Conservation (phyloP, 2,888 invertebrate genomes). For the Anodontia alba region DNA sequence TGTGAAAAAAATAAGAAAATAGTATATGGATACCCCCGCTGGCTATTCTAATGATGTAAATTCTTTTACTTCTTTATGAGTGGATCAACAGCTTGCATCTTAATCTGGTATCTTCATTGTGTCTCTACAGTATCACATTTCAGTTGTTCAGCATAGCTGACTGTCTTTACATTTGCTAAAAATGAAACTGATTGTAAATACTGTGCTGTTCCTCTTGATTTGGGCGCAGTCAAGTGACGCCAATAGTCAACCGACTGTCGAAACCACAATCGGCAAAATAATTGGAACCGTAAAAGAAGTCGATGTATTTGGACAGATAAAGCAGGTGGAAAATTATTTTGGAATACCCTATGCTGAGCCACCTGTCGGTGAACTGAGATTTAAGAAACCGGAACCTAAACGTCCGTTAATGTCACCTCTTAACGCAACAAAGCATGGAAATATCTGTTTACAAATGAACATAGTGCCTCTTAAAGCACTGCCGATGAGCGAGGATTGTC, state of each 20-base stretch:
- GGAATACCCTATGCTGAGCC: conserved; percentile 14
- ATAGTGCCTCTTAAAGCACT: neutral
- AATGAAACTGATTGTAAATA: no score
- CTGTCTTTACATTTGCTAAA: no score
- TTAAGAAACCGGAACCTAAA: neutral
- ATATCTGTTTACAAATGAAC: neutral
- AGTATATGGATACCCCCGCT: no score
- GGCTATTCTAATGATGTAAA: no score
- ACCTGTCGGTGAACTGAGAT: neutral
- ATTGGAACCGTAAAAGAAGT: neutral
- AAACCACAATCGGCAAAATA: neutral
- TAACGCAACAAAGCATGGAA: neutral
- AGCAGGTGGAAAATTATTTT: neutral
- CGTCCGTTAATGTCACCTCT: neutral
- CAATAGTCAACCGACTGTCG: neutral
- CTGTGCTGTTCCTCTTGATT: no score
- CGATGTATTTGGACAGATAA: neutral
- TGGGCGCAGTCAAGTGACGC: no score
- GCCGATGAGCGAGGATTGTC: neutral
- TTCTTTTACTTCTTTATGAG: no score
- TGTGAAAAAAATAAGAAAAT: no score
- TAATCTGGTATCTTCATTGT: no score
- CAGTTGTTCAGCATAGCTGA: no score
- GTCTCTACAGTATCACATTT: no score
- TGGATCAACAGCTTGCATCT: no score